Base-by-base conservation (phyloP, 2,113 vertebrate genomes). In the Cheirogaleus medius region DNA sequence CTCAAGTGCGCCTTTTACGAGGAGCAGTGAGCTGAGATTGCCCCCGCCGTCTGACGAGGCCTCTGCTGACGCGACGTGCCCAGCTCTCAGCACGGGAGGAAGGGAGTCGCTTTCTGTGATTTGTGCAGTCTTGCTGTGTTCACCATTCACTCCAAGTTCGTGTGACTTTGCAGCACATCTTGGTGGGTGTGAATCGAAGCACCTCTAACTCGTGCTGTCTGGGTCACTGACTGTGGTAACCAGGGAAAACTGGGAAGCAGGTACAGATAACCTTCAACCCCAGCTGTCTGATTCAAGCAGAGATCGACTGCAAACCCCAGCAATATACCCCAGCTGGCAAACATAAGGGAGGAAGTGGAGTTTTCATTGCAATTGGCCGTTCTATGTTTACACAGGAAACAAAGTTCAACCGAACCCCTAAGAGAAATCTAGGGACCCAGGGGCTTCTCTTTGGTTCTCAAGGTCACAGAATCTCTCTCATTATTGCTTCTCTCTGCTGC, bases 1-100 rank as follows among this genome's bases (percentile, higher is more conserved):
- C 95, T 97, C 97, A 91, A 85, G 93, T 56, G 93, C 11, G 63
- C 76, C 20, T 82, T 93, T 96, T 49, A 73, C 37, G 17, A 94
- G 91, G 27, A 69, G 87, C 63, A 76, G 14, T 27, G 47, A 87
- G 91, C 29, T 29, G 74, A 91, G 73, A 69, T 66, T 34, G 81
- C 68, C 25, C 73, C 64, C 29, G 37, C 68, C 52, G 34, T 82
- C 73, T 91, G 52, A 7, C 0, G 14, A 74, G 83, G 82, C 73
- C 87, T 91, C 74, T 71, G 49, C 82, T 83, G 94, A 95, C 52
- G 23, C 74, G 95, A 83, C 1, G 1, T 25, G 82, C 90, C 91
- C 86, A 58, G 93, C 86, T 1, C 64, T 94, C 76, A 68, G 58
- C 27, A 14, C 0, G 0, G 34, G 77, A 77, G 60, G 85, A 60